Conservation (phyloP, 2,888 invertebrate genomes). For the Lobophora halterata region DNA sequence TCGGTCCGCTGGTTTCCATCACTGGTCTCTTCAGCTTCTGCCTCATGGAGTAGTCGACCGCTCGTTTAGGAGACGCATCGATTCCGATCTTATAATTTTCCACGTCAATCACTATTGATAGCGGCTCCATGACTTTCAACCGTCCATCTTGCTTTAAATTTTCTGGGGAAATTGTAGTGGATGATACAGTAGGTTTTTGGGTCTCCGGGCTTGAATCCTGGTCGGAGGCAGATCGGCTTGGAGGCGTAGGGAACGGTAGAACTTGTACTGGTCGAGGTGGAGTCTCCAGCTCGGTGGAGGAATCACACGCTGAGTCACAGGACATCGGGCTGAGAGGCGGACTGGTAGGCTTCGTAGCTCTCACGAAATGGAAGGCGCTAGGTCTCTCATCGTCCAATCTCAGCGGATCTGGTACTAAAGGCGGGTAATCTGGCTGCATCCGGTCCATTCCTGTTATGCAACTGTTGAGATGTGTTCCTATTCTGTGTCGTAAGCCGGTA, state of each 20-base stretch:
- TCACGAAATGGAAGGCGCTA: constrained; percentile 70
- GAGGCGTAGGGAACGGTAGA: constrained; percentile 79
- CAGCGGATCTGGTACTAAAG: constrained; percentile 80
- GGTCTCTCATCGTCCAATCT: constrained; percentile 68
- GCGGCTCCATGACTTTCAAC: constrained; percentile 68
- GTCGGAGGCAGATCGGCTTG: constrained; percentile 80
- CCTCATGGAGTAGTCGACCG: constrained; percentile 71
- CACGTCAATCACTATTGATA: constrained; percentile 73
- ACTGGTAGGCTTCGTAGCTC: constrained; percentile 75
- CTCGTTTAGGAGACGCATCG: constrained; percentile 72
- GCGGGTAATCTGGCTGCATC: constrained; percentile 66
- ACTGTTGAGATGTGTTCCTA: constrained; percentile 83
- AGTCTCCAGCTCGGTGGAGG: constrained; percentile 76
- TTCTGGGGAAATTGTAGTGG: constrained; percentile 78
- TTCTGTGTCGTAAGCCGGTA: constrained; percentile 80
- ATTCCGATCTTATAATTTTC: constrained; percentile 75
- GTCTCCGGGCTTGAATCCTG: constrained; percentile 76
- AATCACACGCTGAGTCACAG: constrained; percentile 85
- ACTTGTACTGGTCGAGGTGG: constrained; percentile 72
- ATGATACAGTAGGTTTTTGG: constrained; percentile 75
- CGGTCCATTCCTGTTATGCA: constrained; percentile 82
- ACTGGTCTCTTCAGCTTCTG: constrained; percentile 64
- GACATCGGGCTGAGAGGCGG: constrained; percentile 87
- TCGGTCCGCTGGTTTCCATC: constrained; percentile 51
- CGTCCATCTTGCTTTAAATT: constrained; percentile 57